These are phyloP conservation scores for Platycheirus albimanus DNA, from an alignment of 2,888 invertebrate species.

Conservation along the genomic window DNA sequence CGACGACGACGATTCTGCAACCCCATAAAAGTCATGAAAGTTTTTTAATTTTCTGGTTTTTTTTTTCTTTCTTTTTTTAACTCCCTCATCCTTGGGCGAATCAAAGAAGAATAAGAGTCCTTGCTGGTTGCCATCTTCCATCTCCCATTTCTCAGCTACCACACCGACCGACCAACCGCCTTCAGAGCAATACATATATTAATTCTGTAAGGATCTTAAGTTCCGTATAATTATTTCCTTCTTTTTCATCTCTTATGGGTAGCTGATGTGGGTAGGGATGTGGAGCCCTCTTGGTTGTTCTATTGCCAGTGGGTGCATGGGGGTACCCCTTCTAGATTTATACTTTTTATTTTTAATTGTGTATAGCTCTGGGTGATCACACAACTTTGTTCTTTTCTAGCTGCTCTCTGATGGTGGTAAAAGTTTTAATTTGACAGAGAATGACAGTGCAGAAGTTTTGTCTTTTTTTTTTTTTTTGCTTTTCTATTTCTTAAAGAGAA, in stretches of 20 bases:
- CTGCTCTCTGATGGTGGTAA: conserved; percentile 5
- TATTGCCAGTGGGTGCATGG: background rate
- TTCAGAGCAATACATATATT: conserved; percentile 66
- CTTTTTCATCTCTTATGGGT: conserved; percentile 19
- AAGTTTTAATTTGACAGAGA: conserved; percentile 69
- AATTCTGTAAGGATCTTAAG: conserved; percentile 64
- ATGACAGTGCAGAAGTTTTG: conserved; percentile 42
- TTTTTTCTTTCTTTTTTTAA: background rate
- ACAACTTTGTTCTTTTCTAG: conserved; percentile 19
- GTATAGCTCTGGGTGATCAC: conserved; percentile 55
- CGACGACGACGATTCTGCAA: conserved; percentile 39
- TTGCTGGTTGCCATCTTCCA: conserved; percentile 27
- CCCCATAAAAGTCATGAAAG: conserved; percentile 72
- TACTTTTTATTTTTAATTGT: conserved; percentile 55
- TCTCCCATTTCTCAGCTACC: no score
- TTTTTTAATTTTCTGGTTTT: conserved; percentile 72
- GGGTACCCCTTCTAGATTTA: conserved; percentile 30
- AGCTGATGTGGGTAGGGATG: no score
- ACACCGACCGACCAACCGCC: no score
- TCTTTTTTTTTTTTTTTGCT: no score
- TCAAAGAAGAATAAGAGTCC: conserved; percentile 51
- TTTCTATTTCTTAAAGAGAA: background rate
- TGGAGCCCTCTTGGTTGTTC: no score
- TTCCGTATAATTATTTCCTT: conserved; percentile 66
- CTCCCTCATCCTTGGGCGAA: conserved; percentile 48